phyloP scores from a whole-genome alignment of 2,888 invertebrate genomes.

The Uloborus plumipes region DNA sequence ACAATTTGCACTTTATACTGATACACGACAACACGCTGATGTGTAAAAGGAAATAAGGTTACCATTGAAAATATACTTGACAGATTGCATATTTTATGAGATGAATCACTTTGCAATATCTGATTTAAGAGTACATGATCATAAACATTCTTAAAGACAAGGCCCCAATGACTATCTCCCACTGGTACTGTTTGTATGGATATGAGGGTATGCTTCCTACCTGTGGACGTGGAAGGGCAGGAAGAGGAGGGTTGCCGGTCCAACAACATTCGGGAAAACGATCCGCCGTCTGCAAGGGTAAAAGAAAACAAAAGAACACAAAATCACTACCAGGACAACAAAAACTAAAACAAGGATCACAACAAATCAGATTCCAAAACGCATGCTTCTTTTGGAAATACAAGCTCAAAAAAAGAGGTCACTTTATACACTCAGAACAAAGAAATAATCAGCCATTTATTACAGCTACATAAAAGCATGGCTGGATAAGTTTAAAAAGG shows the following conservation, averaged over 20 bases:
- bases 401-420: slow-evolving; percentile 52
- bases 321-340: slow-evolving; percentile 63
- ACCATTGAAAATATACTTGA: too few species aligned
- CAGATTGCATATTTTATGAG: too few species aligned
- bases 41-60: too few species aligned
- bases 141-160: too few species aligned
- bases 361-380: slow-evolving; percentile 55
- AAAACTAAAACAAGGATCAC: slow-evolving; percentile 54
- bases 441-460: slow-evolving; percentile 18
- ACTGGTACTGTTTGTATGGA: slow-evolving; percentile 4
- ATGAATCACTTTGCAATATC: too few species aligned
- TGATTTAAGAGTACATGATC: too few species aligned
- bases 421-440: background rate
- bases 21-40: too few species aligned
- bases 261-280: slow-evolving; percentile 65
- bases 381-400: slow-evolving; percentile 52
- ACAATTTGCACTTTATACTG: too few species aligned
- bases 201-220: slow-evolving; percentile 47
- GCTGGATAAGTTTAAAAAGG: too few species aligned
- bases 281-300: slow-evolving; percentile 64
- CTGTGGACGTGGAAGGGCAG: slow-evolving; percentile 62
- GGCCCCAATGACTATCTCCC: too few species aligned
- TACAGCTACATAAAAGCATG: too few species aligned
- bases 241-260: slow-evolving; percentile 60
- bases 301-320: slow-evolving; percentile 65